These are phyloP conservation scores for Neodontobutis hainanensis DNA, from an alignment of 2,113 vertebrate genomes.

Conservation along the genomic window DNA sequence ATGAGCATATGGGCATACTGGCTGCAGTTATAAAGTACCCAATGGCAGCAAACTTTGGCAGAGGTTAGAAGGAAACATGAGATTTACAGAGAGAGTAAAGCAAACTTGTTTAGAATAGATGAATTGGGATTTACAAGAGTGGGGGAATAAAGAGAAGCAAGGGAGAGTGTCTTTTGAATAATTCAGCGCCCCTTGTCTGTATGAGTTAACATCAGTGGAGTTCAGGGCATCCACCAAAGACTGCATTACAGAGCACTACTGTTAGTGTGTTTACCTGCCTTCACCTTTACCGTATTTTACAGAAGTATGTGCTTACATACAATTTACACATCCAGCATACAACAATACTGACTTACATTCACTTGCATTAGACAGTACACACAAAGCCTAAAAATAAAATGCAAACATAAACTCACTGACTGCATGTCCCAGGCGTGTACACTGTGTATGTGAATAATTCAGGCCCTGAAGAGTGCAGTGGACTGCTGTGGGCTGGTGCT, in stretches of 20 bases:
- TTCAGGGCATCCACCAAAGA: slow-evolving; percentile 59
- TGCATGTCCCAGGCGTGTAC: slow-evolving; percentile 50
- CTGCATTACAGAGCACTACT: slow-evolving; percentile 45
- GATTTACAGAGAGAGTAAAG: slow-evolving; percentile 41
- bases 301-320: background rate
- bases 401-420: slow-evolving; percentile 39
- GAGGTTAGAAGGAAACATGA: slow-evolving; percentile 34
- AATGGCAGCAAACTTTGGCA: slow-evolving; percentile 26
- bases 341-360: slow-evolving; percentile 1
- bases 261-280: slow-evolving; percentile 40
- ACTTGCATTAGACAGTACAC: slow-evolving; percentile 11
- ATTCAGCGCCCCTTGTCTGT: slow-evolving; percentile 78
- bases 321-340: background rate
- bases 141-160: slow-evolving; percentile 44
- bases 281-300: background rate
- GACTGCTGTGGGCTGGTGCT: slow-evolving; percentile 59
- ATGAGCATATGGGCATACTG: slow-evolving; percentile 6
- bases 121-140: slow-evolving; percentile 60
- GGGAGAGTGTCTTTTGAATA: slow-evolving; percentile 73
- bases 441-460: slow-evolving; percentile 77
- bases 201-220: slow-evolving; percentile 73
- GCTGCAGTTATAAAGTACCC: background rate
- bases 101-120: slow-evolving; percentile 41
- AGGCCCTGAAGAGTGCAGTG: slow-evolving; percentile 53
- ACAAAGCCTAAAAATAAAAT: slow-evolving; percentile 35